phyloP scores from a whole-genome alignment of 2,797 vertebrate genomes.

The Orestias chungarensis region DNA sequence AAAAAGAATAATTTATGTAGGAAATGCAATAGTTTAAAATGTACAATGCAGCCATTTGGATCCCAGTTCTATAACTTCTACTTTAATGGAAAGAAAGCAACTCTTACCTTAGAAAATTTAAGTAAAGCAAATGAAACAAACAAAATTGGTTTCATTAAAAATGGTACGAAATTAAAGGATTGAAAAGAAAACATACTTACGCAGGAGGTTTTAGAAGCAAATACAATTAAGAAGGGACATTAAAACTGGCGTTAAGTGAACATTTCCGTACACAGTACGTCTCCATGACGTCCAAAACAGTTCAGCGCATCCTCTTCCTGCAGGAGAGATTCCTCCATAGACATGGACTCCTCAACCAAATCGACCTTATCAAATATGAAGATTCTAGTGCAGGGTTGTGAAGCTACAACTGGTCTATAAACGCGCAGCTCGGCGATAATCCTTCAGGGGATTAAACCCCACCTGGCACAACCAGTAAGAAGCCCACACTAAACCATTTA shows the following conservation, averaged over 20 bases:
- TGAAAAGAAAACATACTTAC: conserved; percentile 5
- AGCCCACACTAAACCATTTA: conserved; percentile 40
- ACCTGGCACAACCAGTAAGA: too few species aligned
- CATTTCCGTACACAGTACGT: conserved; percentile 65
- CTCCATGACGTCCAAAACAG: conserved; percentile 64
- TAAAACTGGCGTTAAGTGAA: conserved; percentile 29
- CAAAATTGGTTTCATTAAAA: too few species aligned
- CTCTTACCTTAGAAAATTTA: too few species aligned
- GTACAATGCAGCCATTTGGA: too few species aligned
- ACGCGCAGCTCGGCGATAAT: conserved; percentile 56
- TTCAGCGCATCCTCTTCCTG: conserved; percentile 23
- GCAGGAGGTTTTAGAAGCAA: neutral
- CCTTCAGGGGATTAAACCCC: conserved; percentile 50
- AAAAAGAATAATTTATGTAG: too few species aligned
- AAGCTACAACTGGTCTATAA: conserved; percentile 18
- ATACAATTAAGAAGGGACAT: neutral
- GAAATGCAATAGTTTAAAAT: too few species aligned
- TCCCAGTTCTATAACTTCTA: neutral
- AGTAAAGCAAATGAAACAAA: too few species aligned
- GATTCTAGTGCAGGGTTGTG: neutral
- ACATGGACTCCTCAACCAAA: too few species aligned
- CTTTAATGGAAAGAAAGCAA: neutral
- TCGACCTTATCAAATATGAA: neutral
- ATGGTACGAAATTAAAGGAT: too few species aligned
- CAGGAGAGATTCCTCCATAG: neutral